Conservation (phyloP, 2,797 vertebrate genomes). For the Xenentodon cancila region DNA sequence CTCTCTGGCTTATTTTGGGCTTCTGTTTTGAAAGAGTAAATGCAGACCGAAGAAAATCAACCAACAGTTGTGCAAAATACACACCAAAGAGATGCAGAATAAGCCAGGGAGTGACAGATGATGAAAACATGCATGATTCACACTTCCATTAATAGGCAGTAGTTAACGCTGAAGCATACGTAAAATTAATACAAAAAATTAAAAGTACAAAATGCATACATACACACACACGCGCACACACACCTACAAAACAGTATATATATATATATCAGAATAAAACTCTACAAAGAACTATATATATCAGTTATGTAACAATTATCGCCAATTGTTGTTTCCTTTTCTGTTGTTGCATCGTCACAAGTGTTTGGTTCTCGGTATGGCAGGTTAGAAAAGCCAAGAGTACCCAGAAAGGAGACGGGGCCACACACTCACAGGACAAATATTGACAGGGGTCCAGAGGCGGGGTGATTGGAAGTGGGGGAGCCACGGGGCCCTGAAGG, state of each 20-base stretch:
- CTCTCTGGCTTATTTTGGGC: slow-evolving; percentile 37
- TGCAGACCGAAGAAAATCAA: slow-evolving; percentile 14
- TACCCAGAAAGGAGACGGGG: slow-evolving; percentile 82
- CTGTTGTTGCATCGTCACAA: slow-evolving; percentile 76
- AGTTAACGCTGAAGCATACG: slow-evolving; percentile 84
- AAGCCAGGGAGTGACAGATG: slow-evolving; percentile 54
- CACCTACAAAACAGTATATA: slow-evolving; percentile 85
- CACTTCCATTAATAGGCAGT: slow-evolving; percentile 84
- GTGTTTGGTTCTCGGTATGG: slow-evolving; percentile 79
- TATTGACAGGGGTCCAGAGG: slow-evolving; percentile 81
- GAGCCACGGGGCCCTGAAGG: slow-evolving; percentile 71
- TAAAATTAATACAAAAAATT: slow-evolving; percentile 85
- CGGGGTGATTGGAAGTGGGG: slow-evolving; percentile 70
- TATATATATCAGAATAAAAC: slow-evolving; percentile 84
- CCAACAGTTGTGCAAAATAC: slow-evolving; percentile 58
- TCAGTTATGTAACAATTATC: slow-evolving; percentile 81
- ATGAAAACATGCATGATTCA: slow-evolving; percentile 80
- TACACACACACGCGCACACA: slow-evolving; percentile 77
- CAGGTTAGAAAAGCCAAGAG: slow-evolving; percentile 82
- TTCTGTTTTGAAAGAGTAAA: slow-evolving; percentile 13
- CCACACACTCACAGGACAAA: slow-evolving; percentile 83
- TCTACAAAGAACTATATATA: slow-evolving; percentile 86
- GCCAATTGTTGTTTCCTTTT: slow-evolving; percentile 75
- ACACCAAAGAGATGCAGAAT: slow-evolving; percentile 62
- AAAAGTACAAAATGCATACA: slow-evolving; percentile 84